Evolutionary conservation across 2,888 invertebrate species (phyloP).

Genomic region (Melinopterus prodromus): DNA sequence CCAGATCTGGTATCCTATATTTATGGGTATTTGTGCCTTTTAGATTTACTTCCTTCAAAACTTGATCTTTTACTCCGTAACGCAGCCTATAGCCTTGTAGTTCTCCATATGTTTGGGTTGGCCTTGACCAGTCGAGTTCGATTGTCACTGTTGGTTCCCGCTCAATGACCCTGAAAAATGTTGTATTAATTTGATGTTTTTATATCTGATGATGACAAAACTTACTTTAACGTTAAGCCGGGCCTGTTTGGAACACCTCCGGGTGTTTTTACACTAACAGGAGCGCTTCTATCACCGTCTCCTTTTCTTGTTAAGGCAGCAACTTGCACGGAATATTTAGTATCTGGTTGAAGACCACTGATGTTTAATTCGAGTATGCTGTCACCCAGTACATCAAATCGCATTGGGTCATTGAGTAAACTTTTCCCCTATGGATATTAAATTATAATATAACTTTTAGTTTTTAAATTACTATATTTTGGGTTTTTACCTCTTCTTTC

Average conservation of each 20-base stretch:
- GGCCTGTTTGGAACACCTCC: constrained; percentile 92
- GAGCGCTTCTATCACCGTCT: constrained; percentile 91
- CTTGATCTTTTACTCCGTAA: constrained; percentile 87
- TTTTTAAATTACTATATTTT: constrained; percentile 39
- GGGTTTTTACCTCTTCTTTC: constrained; percentile 75
- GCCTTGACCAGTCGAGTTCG: constrained; percentile 92
- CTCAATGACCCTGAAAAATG: constrained; percentile 73
- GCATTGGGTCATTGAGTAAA: constrained; percentile 86
- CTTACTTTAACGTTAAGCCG: constrained; percentile 80
- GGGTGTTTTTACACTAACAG: constrained; percentile 87
- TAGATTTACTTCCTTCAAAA: constrained; percentile 76
- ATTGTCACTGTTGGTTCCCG: constrained; percentile 88
- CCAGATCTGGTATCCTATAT: constrained; percentile 81
- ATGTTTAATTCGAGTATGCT: constrained; percentile 81
- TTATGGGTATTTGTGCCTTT: constrained; percentile 73
- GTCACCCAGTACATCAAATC: constrained; percentile 85
- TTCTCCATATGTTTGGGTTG: constrained; percentile 88
- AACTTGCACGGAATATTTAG: constrained; percentile 92
- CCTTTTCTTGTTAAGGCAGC: constrained; percentile 97
- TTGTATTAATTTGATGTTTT: neutral
- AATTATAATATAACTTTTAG: constrained; percentile 27
- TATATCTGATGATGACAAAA: constrained; percentile 34
- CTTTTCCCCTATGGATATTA: constrained; percentile 69
- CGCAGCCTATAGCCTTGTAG: constrained; percentile 86
- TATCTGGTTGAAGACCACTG: constrained; percentile 92